Base-by-base conservation (phyloP, 2,888 invertebrate species). In the Calameuta pallipes region DNA sequence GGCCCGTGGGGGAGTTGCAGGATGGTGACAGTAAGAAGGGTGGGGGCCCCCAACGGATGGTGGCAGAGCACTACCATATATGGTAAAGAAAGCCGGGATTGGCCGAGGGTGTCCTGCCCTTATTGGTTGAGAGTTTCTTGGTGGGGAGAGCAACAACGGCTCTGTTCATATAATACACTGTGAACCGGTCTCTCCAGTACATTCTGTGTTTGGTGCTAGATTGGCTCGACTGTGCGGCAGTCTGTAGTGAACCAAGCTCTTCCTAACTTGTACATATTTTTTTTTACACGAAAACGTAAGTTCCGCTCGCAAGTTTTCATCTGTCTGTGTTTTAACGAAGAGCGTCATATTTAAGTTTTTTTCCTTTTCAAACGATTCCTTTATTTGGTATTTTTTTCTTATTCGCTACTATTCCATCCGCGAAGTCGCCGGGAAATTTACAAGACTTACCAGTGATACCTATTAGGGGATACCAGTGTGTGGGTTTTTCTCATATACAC, bases 81-180 rank as follows among this genome's bases (percentile, higher is more conserved):
- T 95, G 95, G 96, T 95, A 94, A 95, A 95, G 94, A 94, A 93
- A 92, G 91, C 92, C 92, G 92, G 93, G 93, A 95, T 95, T 95
- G 95, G 95, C 91, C 91, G 93, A 89, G 88, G 88, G 85, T 88
- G 87, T 87, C 86, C 87, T 88, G 85, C 87, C 90, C 88, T 89
- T 89, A 89, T 90, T 90, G 90, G 90, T 86, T 83, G 87, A 87
- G 83, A 77, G 81, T 69, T 73, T 34, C 13, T 69, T 80, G 79
- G 89, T 85, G 88, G 88, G 87, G 86, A 81, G 75, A 70, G 78
- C 83, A 80, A 86, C 84, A 83, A 88, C 87, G 84, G 83, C 82
- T 84, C 87, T 83, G 83, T 87, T 88, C 88, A 85, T 91, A 91
- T 91, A 90, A 90, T 88, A 90, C 89, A 87, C 87, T 84, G 89